These are phyloP conservation scores for Parascotia fuliginaria DNA, from an alignment of 2,888 invertebrate species.

Conservation along the genomic window DNA sequence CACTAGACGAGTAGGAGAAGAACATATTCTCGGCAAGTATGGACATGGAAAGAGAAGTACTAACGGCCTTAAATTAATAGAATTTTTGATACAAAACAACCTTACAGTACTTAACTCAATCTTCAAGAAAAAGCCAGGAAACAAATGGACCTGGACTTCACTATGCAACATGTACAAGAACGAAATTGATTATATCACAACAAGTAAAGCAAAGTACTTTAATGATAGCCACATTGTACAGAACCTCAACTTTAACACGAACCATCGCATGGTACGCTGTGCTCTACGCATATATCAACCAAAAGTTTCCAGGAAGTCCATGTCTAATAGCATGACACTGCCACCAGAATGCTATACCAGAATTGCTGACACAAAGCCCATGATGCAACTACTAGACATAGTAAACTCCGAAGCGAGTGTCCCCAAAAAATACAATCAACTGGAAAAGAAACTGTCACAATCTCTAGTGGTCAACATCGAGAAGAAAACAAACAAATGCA, in stretches of 20 bases:
- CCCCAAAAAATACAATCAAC: too few relatives aligned
- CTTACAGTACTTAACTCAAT: conserved; percentile 1
- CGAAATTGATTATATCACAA: not conserved
- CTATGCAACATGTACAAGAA: not conserved
- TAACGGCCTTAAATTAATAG: not conserved
- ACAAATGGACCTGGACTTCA: not conserved
- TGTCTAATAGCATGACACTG: too few relatives aligned
- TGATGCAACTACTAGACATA: too few relatives aligned
- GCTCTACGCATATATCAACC: too few relatives aligned
- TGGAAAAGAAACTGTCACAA: too few relatives aligned
- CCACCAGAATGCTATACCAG: too few relatives aligned
- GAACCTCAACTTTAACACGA: not conserved
- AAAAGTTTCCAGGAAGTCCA: too few relatives aligned
- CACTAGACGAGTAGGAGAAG: not conserved
- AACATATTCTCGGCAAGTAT: not conserved
- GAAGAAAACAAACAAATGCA: too few relatives aligned
- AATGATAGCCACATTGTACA: not conserved
- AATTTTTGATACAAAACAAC: not conserved
- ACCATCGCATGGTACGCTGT: not conserved
- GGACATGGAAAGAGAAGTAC: not conserved
- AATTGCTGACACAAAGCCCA: too few relatives aligned
- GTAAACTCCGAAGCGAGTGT: too few relatives aligned
- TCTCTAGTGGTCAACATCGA: too few relatives aligned
- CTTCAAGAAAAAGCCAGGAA: not conserved
- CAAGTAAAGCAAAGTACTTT: not conserved